These are phyloP conservation scores for Vultur gryphus DNA, from an alignment of 2,797 vertebrate genomes.

Conservation along the genomic window DNA sequence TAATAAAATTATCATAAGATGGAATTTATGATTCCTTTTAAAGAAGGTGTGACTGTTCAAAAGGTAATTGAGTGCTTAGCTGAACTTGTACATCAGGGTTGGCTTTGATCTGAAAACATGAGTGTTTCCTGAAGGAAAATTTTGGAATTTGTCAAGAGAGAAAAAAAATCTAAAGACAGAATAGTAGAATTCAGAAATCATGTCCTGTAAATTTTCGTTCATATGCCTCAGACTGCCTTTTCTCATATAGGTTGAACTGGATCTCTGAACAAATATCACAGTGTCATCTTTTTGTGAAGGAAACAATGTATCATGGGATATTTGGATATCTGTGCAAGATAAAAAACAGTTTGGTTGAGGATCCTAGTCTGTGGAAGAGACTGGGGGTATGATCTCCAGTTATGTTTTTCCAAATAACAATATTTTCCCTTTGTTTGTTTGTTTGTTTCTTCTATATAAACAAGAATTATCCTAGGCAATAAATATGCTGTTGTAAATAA, in stretches of 20 bases:
- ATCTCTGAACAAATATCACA: not conserved
- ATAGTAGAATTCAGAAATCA: not conserved
- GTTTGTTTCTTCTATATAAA: not conserved
- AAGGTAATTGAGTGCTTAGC: not conserved
- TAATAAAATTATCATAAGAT: conserved; percentile 16
- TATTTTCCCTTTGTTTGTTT: not conserved
- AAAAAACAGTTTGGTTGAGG: not conserved
- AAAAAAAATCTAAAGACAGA: not conserved
- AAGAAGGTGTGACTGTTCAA: not conserved
- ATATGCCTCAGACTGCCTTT: not conserved
- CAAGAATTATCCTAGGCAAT: not conserved
- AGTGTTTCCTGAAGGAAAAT: not conserved
- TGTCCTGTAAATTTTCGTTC: not conserved
- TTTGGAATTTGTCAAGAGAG: not conserved
- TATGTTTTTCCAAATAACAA: not conserved
- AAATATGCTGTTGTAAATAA: not conserved
- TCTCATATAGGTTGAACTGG: not conserved
- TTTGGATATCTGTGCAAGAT: not conserved
- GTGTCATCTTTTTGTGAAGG: not conserved
- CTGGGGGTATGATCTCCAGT: not conserved
- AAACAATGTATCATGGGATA: not conserved
- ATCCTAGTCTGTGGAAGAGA: not conserved
- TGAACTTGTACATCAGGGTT: not conserved
- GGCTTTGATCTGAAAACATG: not conserved
- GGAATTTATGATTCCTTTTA: not conserved